phyloP scores from a whole-genome alignment of 2,888 invertebrate genomes.

The Eupithecia inturbata region DNA sequence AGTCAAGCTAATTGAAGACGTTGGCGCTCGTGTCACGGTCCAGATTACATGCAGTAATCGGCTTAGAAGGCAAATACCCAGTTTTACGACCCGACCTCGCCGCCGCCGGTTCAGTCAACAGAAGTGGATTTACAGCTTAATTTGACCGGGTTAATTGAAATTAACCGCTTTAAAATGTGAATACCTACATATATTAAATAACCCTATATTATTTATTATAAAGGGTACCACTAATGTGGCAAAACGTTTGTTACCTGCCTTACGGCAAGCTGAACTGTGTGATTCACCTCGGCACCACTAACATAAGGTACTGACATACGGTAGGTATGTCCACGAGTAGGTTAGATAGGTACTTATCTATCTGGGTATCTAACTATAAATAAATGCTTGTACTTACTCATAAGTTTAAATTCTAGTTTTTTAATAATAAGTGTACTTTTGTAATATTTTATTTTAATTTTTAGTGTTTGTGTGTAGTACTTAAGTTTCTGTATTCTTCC shows the following conservation, averaged over 20 bases:
- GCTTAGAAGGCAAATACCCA: conserved; percentile 64
- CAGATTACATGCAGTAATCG: conserved; percentile 70
- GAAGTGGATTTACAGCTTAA: conserved; percentile 17
- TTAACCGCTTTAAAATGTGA: background rate
- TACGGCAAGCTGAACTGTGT: background rate
- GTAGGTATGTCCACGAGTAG: no score
- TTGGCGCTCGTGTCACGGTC: conserved; percentile 52
- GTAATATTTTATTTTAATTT: no score
- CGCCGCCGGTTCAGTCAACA: conserved; percentile 16
- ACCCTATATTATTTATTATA: background rate
- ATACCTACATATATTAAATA: background rate
- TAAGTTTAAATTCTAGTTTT: no score
- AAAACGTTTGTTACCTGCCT: background rate
- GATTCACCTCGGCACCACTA: no score
- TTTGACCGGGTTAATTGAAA: conserved; percentile 1
- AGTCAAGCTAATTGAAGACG: conserved; percentile 63
- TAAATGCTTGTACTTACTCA: no score
- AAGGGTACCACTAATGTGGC: background rate
- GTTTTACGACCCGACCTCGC: conserved; percentile 55
- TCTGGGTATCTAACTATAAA: no score
- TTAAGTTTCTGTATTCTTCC: no score
- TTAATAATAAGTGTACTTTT: no score
- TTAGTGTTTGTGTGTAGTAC: no score
- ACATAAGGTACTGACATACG: no score
- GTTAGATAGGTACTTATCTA: no score